Conservation (phyloP, 2,113 vertebrate genomes). For the Heterotilapia buettikoferi region DNA sequence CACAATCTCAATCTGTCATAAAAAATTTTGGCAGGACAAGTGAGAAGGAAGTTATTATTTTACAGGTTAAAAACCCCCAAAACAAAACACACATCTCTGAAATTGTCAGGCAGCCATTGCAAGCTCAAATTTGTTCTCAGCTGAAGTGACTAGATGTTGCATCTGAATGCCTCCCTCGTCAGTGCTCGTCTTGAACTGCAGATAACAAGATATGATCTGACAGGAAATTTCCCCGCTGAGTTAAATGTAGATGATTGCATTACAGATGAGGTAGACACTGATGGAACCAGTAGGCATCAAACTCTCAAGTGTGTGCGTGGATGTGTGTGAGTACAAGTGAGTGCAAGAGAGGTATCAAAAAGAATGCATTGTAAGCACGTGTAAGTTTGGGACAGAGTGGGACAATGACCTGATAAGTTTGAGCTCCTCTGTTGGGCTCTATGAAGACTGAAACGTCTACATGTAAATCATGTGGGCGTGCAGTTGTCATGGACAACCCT, state of each 20-base stretch:
- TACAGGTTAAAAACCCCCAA: background rate
- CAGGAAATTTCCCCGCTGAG: background rate
- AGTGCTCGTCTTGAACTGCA: background rate
- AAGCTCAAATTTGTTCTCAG: background rate
- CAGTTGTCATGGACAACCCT: background rate
- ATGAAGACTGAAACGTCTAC: background rate
- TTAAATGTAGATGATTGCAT: background rate
- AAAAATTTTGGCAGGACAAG: background rate
- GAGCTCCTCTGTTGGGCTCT: background rate
- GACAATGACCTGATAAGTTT: background rate
- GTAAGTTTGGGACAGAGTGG: background rate
- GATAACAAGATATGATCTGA: slow-evolving; percentile 18
- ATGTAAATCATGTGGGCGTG: background rate
- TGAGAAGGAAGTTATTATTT: background rate
- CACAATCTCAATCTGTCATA: background rate
- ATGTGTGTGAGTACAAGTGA: background rate
- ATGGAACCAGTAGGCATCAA: background rate
- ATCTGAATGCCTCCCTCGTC: background rate
- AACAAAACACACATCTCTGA: background rate
- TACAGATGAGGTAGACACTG: background rate
- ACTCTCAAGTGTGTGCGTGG: background rate
- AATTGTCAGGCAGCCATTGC: background rate
- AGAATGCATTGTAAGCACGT: background rate
- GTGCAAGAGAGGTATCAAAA: background rate
- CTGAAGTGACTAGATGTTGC: background rate